These are phyloP conservation scores for Chelon labrosus DNA, from an alignment of 2,797 vertebrate species.

Conservation along the genomic window DNA sequence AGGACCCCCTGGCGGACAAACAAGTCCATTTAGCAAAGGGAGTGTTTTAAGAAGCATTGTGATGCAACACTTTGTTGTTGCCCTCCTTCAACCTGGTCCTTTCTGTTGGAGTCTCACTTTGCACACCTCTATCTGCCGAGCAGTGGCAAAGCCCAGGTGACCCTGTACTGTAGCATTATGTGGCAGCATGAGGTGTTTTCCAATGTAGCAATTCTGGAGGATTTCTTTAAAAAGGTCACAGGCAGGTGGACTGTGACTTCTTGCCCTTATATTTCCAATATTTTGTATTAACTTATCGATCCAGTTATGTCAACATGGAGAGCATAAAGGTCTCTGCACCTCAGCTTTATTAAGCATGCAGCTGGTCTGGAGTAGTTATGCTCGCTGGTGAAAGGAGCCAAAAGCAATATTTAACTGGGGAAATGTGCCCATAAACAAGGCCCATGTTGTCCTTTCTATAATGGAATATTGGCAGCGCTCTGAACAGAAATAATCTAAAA, in stretches of 20 bases:
- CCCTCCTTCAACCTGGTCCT: constrained; percentile 8
- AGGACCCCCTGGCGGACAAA: constrained; percentile 64
- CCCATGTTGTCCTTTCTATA: not conserved
- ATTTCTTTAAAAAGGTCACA: constrained; percentile 79
- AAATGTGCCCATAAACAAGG: constrained; percentile 46
- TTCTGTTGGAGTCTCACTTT: constrained; percentile 1
- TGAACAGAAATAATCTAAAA: constrained; percentile 35
- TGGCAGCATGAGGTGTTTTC: constrained; percentile 22
- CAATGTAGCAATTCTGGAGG: constrained; percentile 34
- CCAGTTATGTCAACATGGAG: constrained; percentile 57
- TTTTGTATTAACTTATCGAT: constrained; percentile 80
- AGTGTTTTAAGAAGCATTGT: constrained; percentile 28
- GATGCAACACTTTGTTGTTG: constrained; percentile 35
- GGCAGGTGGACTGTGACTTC: constrained; percentile 69
- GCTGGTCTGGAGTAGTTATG: constrained; percentile 34
- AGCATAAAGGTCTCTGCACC: constrained; percentile 70
- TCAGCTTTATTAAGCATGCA: constrained; percentile 41
- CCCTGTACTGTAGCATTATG: constrained; percentile 5
- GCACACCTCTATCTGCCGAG: not conserved
- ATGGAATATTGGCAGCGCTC: constrained; percentile 41
- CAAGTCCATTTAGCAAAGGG: constrained; percentile 61
- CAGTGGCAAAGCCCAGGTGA: constrained; percentile 2
- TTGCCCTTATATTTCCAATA: constrained; percentile 73
- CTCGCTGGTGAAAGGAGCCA: constrained; percentile 33
- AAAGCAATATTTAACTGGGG: constrained; percentile 50